Base-by-base conservation (phyloP, 2,888 invertebrate genomes). In the Lomographa bimaculata region DNA sequence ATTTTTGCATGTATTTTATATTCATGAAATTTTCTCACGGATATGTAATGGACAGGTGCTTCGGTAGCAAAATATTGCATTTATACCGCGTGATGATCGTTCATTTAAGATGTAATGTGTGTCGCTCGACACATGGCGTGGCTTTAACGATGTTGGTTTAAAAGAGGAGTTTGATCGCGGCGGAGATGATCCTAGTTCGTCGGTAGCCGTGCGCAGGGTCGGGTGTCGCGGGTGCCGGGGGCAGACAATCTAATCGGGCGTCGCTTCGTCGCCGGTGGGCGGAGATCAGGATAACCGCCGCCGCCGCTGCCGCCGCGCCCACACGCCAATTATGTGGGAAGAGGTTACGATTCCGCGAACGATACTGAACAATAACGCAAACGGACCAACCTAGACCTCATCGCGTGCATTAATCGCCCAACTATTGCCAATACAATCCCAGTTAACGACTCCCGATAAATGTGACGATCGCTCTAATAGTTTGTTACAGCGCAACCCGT, bases 301-400 rank as follows among this genome's bases (percentile, higher is more conserved):
- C 72, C 71, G 69, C 68, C 55, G 64, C 71, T 11, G 67, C 66
- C 57, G 62, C 76, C 77, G 83, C 83, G 71, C 87, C 87, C 83
- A 85, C 85, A 79, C 78, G 81, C 86, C 86, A 85, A 87, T 89
- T 87, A 87, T 84, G 85, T 85, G 82, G 84, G 85, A 84, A 86
- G 87, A 86, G 79, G 80, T 83, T 79, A 78, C 81, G 86, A 85
- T 87, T 71, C 75, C 68, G 54, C 66, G 68, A 64, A 58, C 67
- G 85, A 86, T 84, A 85, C 64, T 63, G 63, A 68, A 59, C 54
- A 74, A 71, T 72, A 79, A 78, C 69, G 71, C 75, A 79, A 80
- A 79, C 79, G 64, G 70, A 74, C 70, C 70, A 64, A 73, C 72
- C 64, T 69, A 67, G 64, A 61, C 64, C 62, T 59, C 70, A 74